Evolutionary conservation across 2,888 invertebrate genomes (phyloP), one percentile per base, ranked within the genome.

Genomic region (Orthosia gracilis): DNA sequence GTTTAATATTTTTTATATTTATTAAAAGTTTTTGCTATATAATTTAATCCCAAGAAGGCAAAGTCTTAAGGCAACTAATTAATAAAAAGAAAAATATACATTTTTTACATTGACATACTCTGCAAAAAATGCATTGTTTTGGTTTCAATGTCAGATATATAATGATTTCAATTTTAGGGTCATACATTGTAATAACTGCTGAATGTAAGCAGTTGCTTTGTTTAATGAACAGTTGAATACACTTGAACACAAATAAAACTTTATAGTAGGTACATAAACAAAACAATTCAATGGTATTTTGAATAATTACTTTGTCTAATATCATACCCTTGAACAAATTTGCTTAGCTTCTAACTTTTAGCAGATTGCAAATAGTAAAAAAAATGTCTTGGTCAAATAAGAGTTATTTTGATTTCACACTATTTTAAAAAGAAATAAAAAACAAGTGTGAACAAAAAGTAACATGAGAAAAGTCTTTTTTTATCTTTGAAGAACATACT

Each of bases 221-320:
- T 66, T 66, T 82, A 26, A 17, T 61, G 57, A 64, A 82, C 69
- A 73, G 7, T n/a, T 52, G 45, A 23, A 67, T 13, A n/a, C n/a
- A n/a, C n/a, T 26, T 55, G 61, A 61, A 65, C 11, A 15, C n/a
- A 45, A 59, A 40, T 21, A 4, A 21, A 55, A 68, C 18, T n/a
- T 1, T 40, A 26, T 26, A 26, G 26, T 26, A 26, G 26, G 2
- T 26, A 26, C 3, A 26, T 26, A 65, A 17, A 21, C 52, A 55
- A 69, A 73, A 13, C 17, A 52, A 17, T 26, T 26, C 52, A 23
- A 0, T 5, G 1, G 3, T 40, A 62, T 52, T 57, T 50, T 31
- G 11, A 23, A 23, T 21, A 26, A 26, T 26, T 26, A 26, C 3
- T 4, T 40, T 40, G 40, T 40, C 40, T 40, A 40, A 7, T 40